A percentile compares a stretch with the other conserved stretches of the same genome.
Conservation (phyloP, 2,113 vertebrate genomes). For the Steatornis caripensis region DNA sequence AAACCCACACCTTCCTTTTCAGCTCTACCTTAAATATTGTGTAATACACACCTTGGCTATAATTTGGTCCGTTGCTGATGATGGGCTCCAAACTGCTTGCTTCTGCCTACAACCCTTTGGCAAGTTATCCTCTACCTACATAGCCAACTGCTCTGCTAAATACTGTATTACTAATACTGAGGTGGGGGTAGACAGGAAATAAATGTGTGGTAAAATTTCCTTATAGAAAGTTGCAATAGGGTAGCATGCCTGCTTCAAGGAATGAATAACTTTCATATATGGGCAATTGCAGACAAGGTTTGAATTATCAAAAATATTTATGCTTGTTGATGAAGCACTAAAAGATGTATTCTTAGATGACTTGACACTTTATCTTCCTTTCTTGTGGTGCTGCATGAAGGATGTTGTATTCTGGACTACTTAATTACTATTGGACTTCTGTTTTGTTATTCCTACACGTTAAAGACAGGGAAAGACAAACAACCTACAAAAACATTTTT, state of each 20-base stretch:
- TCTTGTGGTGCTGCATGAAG: not conserved
- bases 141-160: not conserved
- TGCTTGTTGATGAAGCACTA: not conserved
- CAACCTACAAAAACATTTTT: not conserved
- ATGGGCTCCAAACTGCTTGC: not conserved
- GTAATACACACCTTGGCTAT: not conserved
- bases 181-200: not conserved
- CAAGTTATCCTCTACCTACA: not conserved
- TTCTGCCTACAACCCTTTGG: not conserved
- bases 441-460: not conserved
- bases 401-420: not conserved
- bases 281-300: not conserved
- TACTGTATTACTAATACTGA: not conserved
- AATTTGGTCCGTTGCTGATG: not conserved
- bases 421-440: not conserved
- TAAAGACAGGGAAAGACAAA: not conserved
- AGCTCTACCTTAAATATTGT: not conserved
- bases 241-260: not conserved
- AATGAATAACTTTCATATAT: not conserved
- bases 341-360: not conserved
- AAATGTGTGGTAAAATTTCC: not conserved
- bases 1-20: not conserved
- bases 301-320: not conserved
- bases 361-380: not conserved
- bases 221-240: not conserved